phyloP scores from a whole-genome alignment of 2,113 vertebrate species.

The Hipposideros armiger region DNA sequence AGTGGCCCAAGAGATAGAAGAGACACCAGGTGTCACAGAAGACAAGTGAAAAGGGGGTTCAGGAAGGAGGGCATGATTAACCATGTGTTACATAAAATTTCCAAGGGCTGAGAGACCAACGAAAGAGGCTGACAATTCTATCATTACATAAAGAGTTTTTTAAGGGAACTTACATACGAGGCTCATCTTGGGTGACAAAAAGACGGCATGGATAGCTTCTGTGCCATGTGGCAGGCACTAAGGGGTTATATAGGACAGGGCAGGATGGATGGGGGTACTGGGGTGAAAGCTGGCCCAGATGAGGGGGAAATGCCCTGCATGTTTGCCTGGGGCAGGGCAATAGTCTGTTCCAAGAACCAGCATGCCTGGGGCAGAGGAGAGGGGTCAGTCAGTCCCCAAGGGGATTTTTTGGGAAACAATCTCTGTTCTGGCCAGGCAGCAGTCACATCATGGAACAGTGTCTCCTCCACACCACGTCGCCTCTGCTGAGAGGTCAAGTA shows the following conservation, averaged over 20 bases:
- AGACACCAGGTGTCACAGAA: background rate
- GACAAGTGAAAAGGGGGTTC: background rate
- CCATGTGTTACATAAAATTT: background rate
- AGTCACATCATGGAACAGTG: background rate
- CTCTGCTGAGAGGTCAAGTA: slow-evolving; percentile 11
- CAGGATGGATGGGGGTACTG: background rate
- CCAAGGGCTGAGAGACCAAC: background rate
- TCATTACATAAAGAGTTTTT: background rate
- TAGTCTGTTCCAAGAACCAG: background rate
- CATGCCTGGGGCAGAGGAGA: background rate
- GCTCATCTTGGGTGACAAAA: no score
- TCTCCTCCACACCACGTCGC: background rate
- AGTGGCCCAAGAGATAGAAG: background rate
- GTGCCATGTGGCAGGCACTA: background rate
- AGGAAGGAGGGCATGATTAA: background rate
- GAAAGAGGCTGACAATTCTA: background rate
- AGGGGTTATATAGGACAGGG: background rate
- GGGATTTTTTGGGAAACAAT: background rate
- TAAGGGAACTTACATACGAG: background rate
- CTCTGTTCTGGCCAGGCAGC: background rate
- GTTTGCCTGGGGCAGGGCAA: background rate
- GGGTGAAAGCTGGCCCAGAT: background rate
- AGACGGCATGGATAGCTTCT: background rate
- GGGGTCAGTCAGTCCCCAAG: no score
- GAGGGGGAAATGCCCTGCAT: background rate